Evolutionary conservation across 2,113 vertebrate species (phyloP), one percentile per base, ranked within the genome.

Genomic region (Kryptolebias marmoratus): DNA sequence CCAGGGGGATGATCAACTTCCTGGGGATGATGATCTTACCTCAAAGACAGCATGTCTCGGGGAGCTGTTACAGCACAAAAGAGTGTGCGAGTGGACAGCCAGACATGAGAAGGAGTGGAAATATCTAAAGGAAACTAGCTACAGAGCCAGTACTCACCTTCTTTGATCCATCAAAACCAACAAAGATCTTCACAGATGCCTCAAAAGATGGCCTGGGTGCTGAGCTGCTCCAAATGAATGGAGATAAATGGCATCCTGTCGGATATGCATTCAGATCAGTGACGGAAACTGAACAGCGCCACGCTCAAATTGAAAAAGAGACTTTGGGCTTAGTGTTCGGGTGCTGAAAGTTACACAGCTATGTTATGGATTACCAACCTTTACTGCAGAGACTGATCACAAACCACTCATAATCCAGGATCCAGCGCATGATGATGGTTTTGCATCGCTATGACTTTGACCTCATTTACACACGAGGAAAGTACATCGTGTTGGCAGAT

Each of bases 301-400:
- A 64, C 36, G 70, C 52, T 27, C 60, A 72, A 22, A 64, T 72
- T 27, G 42, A 72, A 56, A 72, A 56, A 18, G 50, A 72, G 42
- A 56, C 50, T 47, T 18, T 64, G 28, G 52, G 30, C 2, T 47
- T 67, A 32, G 39, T 68, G 18, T 68, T 36, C 48, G 55, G 64
- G 0, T 69, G n/a, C 42, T 39, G 22, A 55, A 68, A 63, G 12
- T 63, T 63, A 16, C 47, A 74, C 27, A 53, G 22, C 5, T 45
- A 59, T 45, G 63, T 74, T 75, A 61, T 36, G 56, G 49, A 27
- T 3, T 54, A 18, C 64, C 72, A 16, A 27, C 28, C 15, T 61
- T 61, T 47, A 42, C 53, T 68, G 22, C 22, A 22, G 22, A 22
- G 22, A 22, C 22, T 22, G 22, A 22, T 22, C 22, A 22, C 22